These are phyloP conservation scores for Pampusana beccarii DNA, from an alignment of 2,113 vertebrate genomes.

Conservation along the genomic window DNA sequence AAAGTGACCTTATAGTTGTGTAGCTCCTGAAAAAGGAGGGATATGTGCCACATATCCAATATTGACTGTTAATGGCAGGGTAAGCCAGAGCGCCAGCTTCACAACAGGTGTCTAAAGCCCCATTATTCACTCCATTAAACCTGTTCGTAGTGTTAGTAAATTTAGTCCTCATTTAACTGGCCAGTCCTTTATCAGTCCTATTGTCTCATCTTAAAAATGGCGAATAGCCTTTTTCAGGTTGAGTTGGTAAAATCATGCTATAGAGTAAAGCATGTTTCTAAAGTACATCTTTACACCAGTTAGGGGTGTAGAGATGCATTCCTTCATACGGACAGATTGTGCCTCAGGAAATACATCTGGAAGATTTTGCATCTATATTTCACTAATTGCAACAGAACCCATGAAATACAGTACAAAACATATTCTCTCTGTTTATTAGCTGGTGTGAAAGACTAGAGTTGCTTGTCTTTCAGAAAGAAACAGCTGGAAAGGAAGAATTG, in stretches of 20 bases:
- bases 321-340: background rate
- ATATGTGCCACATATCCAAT: background rate
- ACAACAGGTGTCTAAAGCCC: background rate
- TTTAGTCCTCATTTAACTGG: background rate
- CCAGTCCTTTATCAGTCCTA: background rate
- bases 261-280: background rate
- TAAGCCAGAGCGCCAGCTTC: background rate
- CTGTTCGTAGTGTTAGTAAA: background rate
- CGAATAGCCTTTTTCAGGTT: background rate
- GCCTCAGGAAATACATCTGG: constrained; percentile 1
- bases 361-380: background rate
- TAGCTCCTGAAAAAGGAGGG: background rate
- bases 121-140: background rate
- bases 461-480: background rate
- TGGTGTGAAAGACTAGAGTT: background rate
- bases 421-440: background rate
- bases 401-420: background rate
- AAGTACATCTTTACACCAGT: background rate
- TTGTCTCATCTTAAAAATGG: background rate
- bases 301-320: background rate
- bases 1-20: background rate
- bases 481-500: background rate
- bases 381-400: background rate
- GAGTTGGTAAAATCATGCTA: background rate
- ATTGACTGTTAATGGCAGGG: background rate